Conservation (phyloP, 2,888 invertebrate genomes). For the Cheilosia grossa region DNA sequence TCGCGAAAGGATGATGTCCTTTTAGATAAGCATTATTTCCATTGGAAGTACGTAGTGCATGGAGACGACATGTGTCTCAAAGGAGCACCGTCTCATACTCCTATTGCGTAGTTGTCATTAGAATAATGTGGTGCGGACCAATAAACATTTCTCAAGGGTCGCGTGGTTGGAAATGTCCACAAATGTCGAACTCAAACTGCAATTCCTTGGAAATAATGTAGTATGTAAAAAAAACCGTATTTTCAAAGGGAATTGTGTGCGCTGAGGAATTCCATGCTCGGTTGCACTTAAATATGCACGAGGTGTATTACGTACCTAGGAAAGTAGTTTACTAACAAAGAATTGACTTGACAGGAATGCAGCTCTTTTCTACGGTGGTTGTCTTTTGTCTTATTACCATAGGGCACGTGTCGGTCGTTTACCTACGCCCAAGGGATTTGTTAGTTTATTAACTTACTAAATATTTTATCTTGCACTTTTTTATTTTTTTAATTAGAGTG, state of each 20-base stretch:
- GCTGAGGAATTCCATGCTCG: neutral
- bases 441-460: no score
- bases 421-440: no score
- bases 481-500: no score
- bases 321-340: neutral
- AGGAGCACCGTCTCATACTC: neutral
- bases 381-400: no score
- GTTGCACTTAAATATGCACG: constrained; percentile 10
- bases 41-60: neutral
- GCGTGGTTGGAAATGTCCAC: constrained; percentile 17
- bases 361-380: no score
- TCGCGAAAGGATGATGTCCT: constrained; percentile 14
- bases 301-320: neutral
- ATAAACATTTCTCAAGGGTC: constrained; percentile 9
- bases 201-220: constrained; percentile 32
- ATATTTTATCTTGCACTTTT: no score
- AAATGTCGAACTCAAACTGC: constrained; percentile 5
- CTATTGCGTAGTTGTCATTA: constrained; percentile 6
- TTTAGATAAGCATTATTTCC: neutral
- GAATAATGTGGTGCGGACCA: neutral
- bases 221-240: neutral
- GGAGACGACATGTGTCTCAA: constrained; percentile 2
- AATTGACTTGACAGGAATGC: neutral
- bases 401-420: no score
- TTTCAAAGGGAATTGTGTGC: neutral